Evolutionary conservation across 2,113 vertebrate species (phyloP), one percentile per base, ranked within the genome.

Genomic region (Synodontis membranacea): DNA sequence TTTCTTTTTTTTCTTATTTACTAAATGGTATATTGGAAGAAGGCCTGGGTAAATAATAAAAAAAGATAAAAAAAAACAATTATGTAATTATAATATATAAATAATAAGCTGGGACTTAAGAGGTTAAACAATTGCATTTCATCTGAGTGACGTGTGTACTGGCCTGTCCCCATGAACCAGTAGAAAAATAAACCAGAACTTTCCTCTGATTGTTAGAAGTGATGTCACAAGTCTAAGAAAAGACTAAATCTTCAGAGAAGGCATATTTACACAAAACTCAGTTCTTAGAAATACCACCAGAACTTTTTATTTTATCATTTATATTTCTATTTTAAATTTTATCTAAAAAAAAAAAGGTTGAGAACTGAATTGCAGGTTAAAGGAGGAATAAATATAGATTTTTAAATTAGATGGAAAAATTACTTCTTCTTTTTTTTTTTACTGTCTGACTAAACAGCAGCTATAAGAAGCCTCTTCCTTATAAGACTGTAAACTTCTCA

Each of bases 181-280:
- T 12, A 75, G 64, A 58, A 74, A 75, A 84, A 84, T 75, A 84
- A 84, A 84, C 70, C 54, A 58, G 37, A 84, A 46, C 39, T 54
- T 60, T 84, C 70, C 68, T 84, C 70, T 60, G 34, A 84, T 76
- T 84, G 39, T 84, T 60, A 75, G 1, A 25, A 60, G 44, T 74
- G 39, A 44, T 74, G 31, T 54, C 76, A 54, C 19, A 23, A 11
- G 52, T 58, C 54, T 60, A 28, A 31, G 56, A 44, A 84, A 84
- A 75, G 48, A 50, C 31, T 28, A 17, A 76, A 17, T 50, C 74
- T 50, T 48, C 44, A 74, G 21, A 80, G 19, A 58, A 56, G 10
- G 5, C 31, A 1, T 80, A 60, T 58, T 58, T 42, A 80, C 37
- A 15, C 50, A 54, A 39, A 80, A 12, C 52, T 56, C 37, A 15